These are phyloP conservation scores for Holacanthella duospinosa DNA, from an alignment of 2,888 invertebrate genomes.

Conservation along the genomic window DNA sequence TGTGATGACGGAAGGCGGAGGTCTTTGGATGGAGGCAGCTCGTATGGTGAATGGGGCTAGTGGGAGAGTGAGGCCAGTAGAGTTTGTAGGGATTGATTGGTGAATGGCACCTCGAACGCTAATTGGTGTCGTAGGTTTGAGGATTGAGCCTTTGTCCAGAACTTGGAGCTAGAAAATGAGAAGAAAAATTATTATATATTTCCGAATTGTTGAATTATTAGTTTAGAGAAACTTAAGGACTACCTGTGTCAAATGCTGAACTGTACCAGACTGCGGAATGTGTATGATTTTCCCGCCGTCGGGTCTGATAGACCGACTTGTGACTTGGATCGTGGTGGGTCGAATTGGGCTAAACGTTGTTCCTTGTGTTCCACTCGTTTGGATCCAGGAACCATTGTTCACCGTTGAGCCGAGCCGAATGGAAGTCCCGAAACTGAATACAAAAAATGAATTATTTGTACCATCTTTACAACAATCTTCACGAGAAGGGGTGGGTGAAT, in stretches of 20 bases:
- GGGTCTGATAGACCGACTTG: slow-evolving; percentile 28
- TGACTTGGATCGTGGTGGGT: slow-evolving; percentile 30
- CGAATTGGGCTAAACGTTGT: slow-evolving; percentile 24
- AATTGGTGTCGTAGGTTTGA: slow-evolving; percentile 33
- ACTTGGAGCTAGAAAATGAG: slow-evolving; percentile 27
- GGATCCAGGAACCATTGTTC: slow-evolving; percentile 36
- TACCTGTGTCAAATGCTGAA: slow-evolving; percentile 35
- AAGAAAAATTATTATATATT: slow-evolving; percentile 1
- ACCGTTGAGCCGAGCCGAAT: slow-evolving; percentile 26
- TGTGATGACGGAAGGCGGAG: slow-evolving; percentile 21
- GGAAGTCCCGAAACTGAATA: slow-evolving; percentile 26
- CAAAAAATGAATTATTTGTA: not conserved
- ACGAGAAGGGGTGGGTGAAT: too few relatives aligned
- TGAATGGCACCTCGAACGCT: slow-evolving; percentile 27
- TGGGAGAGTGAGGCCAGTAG: slow-evolving; percentile 17
- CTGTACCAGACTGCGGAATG: slow-evolving; percentile 30
- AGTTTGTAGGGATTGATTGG: slow-evolving; percentile 16
- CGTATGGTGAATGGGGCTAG: slow-evolving; percentile 33
- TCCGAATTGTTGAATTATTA: not conserved
- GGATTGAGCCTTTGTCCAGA: slow-evolving; percentile 33
- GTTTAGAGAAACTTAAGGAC: too few relatives aligned
- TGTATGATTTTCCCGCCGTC: slow-evolving; percentile 35
- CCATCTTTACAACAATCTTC: not conserved
- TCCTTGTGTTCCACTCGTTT: slow-evolving; percentile 20
- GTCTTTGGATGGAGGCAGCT: slow-evolving; percentile 29